Percentiles rank a stretch among this genome's conserved stretches.
phyloP scores from a whole-genome alignment of 2,888 invertebrate genomes.

The Ditylenchus weischeri region DNA sequence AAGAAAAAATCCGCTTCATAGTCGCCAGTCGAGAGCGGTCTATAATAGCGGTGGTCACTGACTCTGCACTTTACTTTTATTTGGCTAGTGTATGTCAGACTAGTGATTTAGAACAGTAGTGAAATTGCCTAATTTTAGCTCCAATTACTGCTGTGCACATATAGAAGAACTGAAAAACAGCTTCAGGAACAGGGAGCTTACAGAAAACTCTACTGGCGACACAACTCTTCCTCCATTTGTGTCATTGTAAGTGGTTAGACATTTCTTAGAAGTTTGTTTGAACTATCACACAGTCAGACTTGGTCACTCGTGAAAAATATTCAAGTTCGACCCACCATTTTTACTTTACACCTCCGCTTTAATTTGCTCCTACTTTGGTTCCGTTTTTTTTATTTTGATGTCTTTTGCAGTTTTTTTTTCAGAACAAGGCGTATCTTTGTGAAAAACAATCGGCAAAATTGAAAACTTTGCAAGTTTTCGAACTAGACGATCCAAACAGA shows the following conservation, averaged over 20 bases:
- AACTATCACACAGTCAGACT: too few relatives aligned
- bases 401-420: too few relatives aligned
- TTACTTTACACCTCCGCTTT: too few relatives aligned
- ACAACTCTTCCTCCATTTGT: constrained; percentile 48
- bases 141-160: constrained; percentile 46
- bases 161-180: constrained; percentile 40
- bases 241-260: constrained; percentile 41
- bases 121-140: constrained; percentile 40
- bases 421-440: too few relatives aligned
- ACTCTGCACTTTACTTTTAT: constrained; percentile 45
- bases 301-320: too few relatives aligned
- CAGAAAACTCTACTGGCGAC: constrained; percentile 49
- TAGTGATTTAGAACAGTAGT: neutral
- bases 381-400: too few relatives aligned
- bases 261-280: neutral
- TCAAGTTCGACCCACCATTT: too few relatives aligned
- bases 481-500: too few relatives aligned
- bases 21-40: constrained; percentile 52
- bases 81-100: constrained; percentile 43
- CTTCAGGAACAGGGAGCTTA: constrained; percentile 43
- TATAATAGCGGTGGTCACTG: constrained; percentile 45
- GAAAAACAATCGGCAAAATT: too few relatives aligned
- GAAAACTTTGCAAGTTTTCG: too few relatives aligned
- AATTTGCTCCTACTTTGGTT: too few relatives aligned
- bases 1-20: constrained; percentile 36